Evolutionary conservation across 2,888 invertebrate species (phyloP), one percentile per base, ranked within the genome.

Genomic region (Steinernema hermaphroditum): DNA sequence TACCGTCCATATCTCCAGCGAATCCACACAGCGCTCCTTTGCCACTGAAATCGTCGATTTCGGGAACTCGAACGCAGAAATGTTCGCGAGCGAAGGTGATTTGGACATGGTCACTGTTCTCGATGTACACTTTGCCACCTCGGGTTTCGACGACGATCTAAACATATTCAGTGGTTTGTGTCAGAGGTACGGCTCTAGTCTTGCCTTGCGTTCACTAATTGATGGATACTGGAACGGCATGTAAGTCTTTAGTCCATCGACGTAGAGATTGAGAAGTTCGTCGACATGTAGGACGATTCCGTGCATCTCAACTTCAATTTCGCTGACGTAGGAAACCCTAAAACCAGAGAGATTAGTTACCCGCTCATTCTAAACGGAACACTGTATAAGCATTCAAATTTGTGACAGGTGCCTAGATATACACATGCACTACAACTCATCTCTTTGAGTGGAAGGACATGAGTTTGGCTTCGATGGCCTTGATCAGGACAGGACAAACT

Each of bases 21-120:
- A 73, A 62, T 27, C 73, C 73, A 24, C 73, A 73, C 9, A 73
- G 70, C 50, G 16, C 32, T 71, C 71, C 71, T 16, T 4, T 27
- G 1, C 34, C 46, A 22, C 22, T 50, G 41, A 50, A 50, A n/a
- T 49, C 71, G 37, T 68, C 37, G 16, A 29, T 54, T 54, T 54
- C 54, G 54, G 54, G 54, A 27, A 54, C 54, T 2, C 54, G 54
- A 14, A 54, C 27, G 54, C 54, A 54, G 54, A 54, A 22, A 22
- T 54, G 9, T 27, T 54, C 4, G 2, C 27, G 54, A 22, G 24
- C 54, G 54, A 54, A 54, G 2, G 22, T 54, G 22, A 54, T 54
- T 14, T 54, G 54, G 4, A 54, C 54, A 14, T 24, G 14, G 54
- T 54, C 54, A 27, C 54, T 54, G 14, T 54, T 54, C 24, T 54